Evolutionary conservation across 2,797 vertebrate genomes (phyloP).

Genomic region (Apodemus agrarius): DNA sequence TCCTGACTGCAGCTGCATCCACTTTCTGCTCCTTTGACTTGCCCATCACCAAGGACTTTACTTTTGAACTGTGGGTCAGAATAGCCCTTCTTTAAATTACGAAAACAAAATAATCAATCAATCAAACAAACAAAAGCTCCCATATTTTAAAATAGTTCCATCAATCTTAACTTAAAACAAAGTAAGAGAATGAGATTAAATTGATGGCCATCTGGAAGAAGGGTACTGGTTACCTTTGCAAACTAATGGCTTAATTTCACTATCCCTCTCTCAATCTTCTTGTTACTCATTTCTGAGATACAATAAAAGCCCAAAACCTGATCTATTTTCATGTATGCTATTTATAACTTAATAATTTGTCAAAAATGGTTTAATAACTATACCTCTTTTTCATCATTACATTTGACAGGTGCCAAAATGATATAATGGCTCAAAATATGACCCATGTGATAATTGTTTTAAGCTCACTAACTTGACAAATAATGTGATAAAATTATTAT

Average conservation of each 20-base stretch:
- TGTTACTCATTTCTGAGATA: neutral
- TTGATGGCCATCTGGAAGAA: neutral
- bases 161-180: neutral
- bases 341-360: conserved; percentile 55
- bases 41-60: neutral
- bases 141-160: conserved; percentile 4
- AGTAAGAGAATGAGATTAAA: neutral
- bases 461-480: conserved; percentile 65
- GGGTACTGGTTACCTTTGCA: neutral
- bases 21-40: neutral
- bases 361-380: conserved; percentile 13
- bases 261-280: neutral
- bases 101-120: neutral
- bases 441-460: conserved; percentile 69
- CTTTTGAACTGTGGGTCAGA: neutral
- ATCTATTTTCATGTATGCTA: neutral
- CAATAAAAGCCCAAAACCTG: neutral
- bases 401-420: conserved; percentile 61
- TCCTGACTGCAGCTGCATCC: neutral
- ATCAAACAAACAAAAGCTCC: neutral
- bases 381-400: conserved; percentile 56
- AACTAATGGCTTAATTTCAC: neutral
- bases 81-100: neutral
- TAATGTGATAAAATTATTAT: conserved; percentile 65
- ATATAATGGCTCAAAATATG: conserved; percentile 61